phyloP scores from a whole-genome alignment of 2,888 invertebrate genomes.

The Hypselothyrea guttata region DNA sequence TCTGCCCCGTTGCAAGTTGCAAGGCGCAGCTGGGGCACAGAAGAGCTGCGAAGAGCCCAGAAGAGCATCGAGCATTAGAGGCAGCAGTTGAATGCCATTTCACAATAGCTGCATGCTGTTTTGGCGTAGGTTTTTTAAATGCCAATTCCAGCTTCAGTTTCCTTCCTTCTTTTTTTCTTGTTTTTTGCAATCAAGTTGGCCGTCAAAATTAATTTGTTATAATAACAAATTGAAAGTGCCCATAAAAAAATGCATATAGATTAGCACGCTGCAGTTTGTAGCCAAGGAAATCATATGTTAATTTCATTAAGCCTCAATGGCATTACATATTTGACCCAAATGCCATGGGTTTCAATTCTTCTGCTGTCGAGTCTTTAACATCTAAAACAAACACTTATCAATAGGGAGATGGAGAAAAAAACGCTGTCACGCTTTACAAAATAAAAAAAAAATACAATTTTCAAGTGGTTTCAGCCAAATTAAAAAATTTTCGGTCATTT shows the following conservation, averaged over 20 bases:
- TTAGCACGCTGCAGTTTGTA: slow-evolving; percentile 15
- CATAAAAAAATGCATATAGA: slow-evolving; percentile 26
- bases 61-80: background rate
- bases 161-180: slow-evolving; percentile 31
- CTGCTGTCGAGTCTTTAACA: slow-evolving; percentile 30
- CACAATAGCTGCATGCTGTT: slow-evolving; percentile 48
- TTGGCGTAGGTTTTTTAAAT: slow-evolving; percentile 68
- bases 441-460: too few species aligned
- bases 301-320: slow-evolving; percentile 50
- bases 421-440: slow-evolving; percentile 63
- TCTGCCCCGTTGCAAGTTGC: too few species aligned
- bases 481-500: slow-evolving; percentile 13
- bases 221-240: slow-evolving; percentile 70
- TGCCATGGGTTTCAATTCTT: too few species aligned
- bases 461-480: slow-evolving; percentile 50
- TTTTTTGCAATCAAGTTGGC: slow-evolving; percentile 70
- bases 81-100: too few species aligned
- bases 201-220: slow-evolving; percentile 74
- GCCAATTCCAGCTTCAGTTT: slow-evolving; percentile 68
- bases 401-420: too few species aligned
- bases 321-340: slow-evolving; percentile 17
- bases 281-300: slow-evolving; percentile 35
- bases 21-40: background rate
- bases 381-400: slow-evolving; percentile 66
- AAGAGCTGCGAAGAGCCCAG: slow-evolving; percentile 47